Conservation (phyloP, 2,888 invertebrate genomes). For the Polymixis lichenea region DNA sequence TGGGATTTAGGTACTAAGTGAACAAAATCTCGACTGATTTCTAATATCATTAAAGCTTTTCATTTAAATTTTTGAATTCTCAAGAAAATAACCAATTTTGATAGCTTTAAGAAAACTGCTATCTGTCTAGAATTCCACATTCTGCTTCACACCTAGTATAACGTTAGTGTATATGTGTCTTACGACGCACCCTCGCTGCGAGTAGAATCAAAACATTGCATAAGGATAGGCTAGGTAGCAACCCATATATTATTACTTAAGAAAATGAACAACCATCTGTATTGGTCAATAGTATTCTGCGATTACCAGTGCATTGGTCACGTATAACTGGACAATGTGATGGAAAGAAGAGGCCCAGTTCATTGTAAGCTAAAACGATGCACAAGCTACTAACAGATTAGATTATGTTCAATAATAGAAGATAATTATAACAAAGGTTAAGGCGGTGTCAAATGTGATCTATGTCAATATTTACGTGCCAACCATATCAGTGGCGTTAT, state of each 20-base stretch:
- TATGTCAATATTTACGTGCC: slow-evolving; percentile 88
- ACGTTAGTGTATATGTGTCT: neutral
- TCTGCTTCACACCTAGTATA: neutral
- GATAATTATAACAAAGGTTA: slow-evolving; percentile 82
- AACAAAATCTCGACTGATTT: neutral
- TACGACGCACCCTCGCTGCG: neutral
- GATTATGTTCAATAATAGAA: slow-evolving; percentile 83
- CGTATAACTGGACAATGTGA: neutral
- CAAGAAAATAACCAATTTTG: neutral
- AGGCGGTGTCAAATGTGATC: slow-evolving; percentile 84
- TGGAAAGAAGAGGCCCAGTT: slow-evolving; percentile 1
- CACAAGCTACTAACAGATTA: slow-evolving; percentile 57
- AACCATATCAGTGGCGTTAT: slow-evolving; percentile 70
- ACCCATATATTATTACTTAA: neutral
- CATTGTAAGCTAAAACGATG: neutral
- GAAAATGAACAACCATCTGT: neutral
- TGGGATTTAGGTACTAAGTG: neutral
- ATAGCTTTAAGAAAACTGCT: neutral
- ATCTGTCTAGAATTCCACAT: neutral
- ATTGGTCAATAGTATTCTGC: neutral
- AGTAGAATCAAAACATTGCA: slow-evolving; percentile 34
- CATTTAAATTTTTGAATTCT: neutral
- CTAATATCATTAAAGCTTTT: neutral
- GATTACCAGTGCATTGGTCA: neutral
- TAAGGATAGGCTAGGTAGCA: neutral